Evolutionary conservation across 2,888 invertebrate genomes (phyloP).

Genomic region (Priocnemis perturbator): DNA sequence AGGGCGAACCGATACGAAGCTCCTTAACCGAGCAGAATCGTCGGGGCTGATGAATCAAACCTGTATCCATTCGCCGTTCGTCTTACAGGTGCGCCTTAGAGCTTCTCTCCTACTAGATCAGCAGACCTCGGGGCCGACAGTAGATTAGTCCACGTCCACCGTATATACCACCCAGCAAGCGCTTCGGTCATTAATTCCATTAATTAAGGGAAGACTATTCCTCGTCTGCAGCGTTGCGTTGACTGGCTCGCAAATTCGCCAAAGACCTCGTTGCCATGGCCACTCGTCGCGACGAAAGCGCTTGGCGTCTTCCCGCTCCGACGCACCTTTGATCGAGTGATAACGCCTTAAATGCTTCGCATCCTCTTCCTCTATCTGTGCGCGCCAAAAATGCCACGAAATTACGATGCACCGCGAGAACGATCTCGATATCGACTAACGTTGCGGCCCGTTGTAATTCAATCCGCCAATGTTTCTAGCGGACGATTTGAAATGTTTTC

Average conservation of each 20-base stretch:
- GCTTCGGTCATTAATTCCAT: slow-evolving; percentile 65
- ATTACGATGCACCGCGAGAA: no score
- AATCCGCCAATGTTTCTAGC: no score
- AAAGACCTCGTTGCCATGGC: slow-evolving; percentile 28
- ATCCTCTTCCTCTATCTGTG: no score
- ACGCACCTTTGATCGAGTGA: no score
- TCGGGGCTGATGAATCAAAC: slow-evolving; percentile 32
- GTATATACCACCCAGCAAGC: slow-evolving; percentile 34
- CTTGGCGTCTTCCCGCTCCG: no score
- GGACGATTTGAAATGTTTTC: no score
- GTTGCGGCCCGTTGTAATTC: no score
- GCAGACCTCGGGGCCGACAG: slow-evolving; percentile 40
- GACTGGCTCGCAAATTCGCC: slow-evolving; percentile 45
- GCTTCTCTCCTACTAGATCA: slow-evolving; percentile 46
- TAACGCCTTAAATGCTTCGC: no score
- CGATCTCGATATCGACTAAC: no score
- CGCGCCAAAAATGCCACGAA: no score
- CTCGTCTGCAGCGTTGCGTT: slow-evolving; percentile 40
- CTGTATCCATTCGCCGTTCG: slow-evolving; percentile 44
- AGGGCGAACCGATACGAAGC: no score
- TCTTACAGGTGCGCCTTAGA: slow-evolving; percentile 46
- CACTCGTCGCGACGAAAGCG: not conserved
- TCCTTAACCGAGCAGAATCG: not conserved
- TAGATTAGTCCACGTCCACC: slow-evolving; percentile 54
- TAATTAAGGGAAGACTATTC: slow-evolving; percentile 59